Base-by-base conservation (phyloP, 2,888 invertebrate species). In the Oxyscelio sp. region DNA sequence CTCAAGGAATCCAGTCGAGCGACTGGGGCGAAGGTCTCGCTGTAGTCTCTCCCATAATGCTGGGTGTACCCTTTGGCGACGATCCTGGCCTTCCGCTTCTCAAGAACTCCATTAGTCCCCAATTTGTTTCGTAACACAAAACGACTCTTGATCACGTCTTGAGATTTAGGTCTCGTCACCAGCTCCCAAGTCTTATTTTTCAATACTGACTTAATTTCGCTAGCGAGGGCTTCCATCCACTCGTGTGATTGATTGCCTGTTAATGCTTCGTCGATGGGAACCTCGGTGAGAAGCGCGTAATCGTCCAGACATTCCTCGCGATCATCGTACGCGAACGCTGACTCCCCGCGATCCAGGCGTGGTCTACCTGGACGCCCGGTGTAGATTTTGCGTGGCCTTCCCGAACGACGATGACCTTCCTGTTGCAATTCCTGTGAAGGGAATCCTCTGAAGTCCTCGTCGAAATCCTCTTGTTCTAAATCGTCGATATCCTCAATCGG, bases 21-120 rank as follows among this genome's bases (percentile, higher is more conserved):
- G 5, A 87, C 87, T 2, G 85, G 77, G 8, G 83, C 85, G 15
- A 65, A 87, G 1, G 81, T 87, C 17, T 87, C 71, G n/a, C 77
- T 13, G 21, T 83, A 88, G 38, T 88, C 78, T 24, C 52, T 65
- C 1, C 87, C 81, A 13, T 43, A 24, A 3, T 24, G n/a, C 17
- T 81, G 74, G 0, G 74, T 22, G 19, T 54, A 81, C 4, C 81
- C 81, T 17, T 68, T 59, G 2, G 54, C 74, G 0, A 74, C 74
- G n/a, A 83, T 59, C 24, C 83, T 40, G 0, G 71, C 77, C 19
- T 77, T 71, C 4, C 50, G 13, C 17, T 19, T 70, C 22, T 77
- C 77, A 0, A 65, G 4, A 6, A 27, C 4, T 0, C 68, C 61
- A 11, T 59, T 45, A 9, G 13, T 2, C 0, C 59, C 71, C 4